A percentile compares a stretch with the other conserved stretches of the same genome.
Conservation (phyloP, 1,140 invertebrate genomes). For the Bemisia tabaci region DNA sequence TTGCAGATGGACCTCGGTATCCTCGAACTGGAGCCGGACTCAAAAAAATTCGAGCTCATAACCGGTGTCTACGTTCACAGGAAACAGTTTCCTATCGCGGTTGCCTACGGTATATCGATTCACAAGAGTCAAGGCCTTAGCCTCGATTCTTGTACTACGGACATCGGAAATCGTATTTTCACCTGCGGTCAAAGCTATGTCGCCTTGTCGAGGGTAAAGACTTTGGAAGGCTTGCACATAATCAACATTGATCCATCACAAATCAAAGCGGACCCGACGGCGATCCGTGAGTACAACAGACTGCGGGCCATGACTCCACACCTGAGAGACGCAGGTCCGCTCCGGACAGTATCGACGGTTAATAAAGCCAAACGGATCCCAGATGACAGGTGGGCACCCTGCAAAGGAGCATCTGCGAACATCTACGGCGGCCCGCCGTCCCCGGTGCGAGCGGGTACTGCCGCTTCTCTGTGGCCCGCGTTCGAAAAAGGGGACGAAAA, state of each 20-base stretch:
- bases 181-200: slow-evolving; percentile 28
- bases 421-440: too few species aligned
- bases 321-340: too few species aligned
- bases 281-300: slow-evolving; percentile 5
- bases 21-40: slow-evolving; percentile 20
- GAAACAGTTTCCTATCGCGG: slow-evolving; percentile 29
- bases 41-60: slow-evolving; percentile 27
- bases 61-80: slow-evolving; percentile 23
- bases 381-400: too few species aligned
- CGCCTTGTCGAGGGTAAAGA: slow-evolving; percentile 27
- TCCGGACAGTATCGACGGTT: too few species aligned
- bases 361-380: too few species aligned
- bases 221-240: slow-evolving; percentile 21
- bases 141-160: slow-evolving; percentile 24
- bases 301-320: neutral
- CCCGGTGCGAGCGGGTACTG: too few species aligned
- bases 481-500: too few species aligned
- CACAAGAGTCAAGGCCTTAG: slow-evolving; percentile 32
- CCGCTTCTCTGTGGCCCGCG: too few species aligned
- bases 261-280: neutral
- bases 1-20: slow-evolving; percentile 3
- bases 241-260: slow-evolving; percentile 14
- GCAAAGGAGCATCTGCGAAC: too few species aligned
- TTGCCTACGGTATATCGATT: slow-evolving; percentile 30
- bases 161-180: slow-evolving; percentile 26